Conservation (phyloP, 2,797 vertebrate species). For the Hybognathus amarus region DNA sequence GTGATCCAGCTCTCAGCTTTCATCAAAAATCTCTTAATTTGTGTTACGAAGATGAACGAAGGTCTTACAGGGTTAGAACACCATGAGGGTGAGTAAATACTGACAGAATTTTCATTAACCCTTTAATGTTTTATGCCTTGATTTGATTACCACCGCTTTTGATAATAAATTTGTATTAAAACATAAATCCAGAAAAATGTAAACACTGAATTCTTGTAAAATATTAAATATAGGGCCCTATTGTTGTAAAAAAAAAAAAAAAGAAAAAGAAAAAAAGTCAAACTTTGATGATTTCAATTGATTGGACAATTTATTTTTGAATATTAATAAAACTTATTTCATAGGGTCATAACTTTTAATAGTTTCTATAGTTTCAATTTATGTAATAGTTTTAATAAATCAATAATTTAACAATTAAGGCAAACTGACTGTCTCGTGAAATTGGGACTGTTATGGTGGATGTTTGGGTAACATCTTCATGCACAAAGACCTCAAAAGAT, state of each 20-base stretch:
- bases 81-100: no score
- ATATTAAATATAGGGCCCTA: no score
- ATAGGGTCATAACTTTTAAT: not conserved
- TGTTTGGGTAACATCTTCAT: slow-evolving; percentile 2
- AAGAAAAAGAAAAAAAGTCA: not conserved
- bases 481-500: not conserved
- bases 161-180: no score
- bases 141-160: not conserved
- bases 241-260: no score
- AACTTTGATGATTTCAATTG: not conserved
- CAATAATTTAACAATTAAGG: not conserved
- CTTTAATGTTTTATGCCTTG: not conserved
- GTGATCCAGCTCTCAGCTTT: no score
- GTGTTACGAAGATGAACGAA: no score
- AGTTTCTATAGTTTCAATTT: not conserved
- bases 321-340: not conserved
- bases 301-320: no score
- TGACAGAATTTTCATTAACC: no score
- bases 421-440: not conserved
- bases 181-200: no score
- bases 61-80: no score
- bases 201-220: not conserved
- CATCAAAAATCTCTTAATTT: no score
- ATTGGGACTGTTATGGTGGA: not conserved
- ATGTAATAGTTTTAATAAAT: not conserved